Base-by-base conservation (phyloP, 37 sponge, comb jelly and placozoan genomes). In the Haliclona indistincta region DNA sequence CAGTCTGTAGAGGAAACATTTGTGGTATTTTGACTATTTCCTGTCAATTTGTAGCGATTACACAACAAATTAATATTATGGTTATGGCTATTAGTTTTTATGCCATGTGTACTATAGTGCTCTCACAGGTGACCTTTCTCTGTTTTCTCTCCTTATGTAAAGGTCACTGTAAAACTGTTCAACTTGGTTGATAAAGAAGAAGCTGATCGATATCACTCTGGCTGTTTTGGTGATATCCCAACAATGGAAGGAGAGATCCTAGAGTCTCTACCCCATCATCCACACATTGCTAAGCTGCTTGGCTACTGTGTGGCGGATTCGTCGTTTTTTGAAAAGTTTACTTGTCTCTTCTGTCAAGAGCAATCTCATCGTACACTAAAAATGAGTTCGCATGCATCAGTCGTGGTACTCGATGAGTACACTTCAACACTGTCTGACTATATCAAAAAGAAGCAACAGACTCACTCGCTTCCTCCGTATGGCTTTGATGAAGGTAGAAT, bases 261-360 rank as follows among this genome's bases (percentile, higher is more conserved):
- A 20, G 34, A 47, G 1, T 43, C 67, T 23, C 80, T 85, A 5
- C 45, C 65, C 22, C 72, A 35, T 20, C 86, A 85, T 56, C 86
- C 86, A 61, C 71, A 79, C 58, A 79, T 85, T 22, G 67, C 43
- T 1, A 29, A 33, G 15, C 28, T 79, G n/a, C 22, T 77, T 2
- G 1, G 79, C 40, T 51, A 64, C 45, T 85, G 38, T 53, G 6
- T 23, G 63, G 73, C 52, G 22, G 6, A 43, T 13, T 47, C 73
- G 63, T 20, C 28, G 20, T 63, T 25, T 5, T 71, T 71, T 58
- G 60, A 58, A 58, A 8, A 26, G n/a, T 58, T 58, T 26, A 58
- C 60, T 20, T 7, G 60, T 25, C 13, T n/a, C 60, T 58, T 58
- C 25, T 58, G 60, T 58, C 60, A 20, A 6, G 60, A 58, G 23